Evolutionary conservation across 1,140 invertebrate genomes (phyloP).

Genomic region (Anastrepha ludens): DNA sequence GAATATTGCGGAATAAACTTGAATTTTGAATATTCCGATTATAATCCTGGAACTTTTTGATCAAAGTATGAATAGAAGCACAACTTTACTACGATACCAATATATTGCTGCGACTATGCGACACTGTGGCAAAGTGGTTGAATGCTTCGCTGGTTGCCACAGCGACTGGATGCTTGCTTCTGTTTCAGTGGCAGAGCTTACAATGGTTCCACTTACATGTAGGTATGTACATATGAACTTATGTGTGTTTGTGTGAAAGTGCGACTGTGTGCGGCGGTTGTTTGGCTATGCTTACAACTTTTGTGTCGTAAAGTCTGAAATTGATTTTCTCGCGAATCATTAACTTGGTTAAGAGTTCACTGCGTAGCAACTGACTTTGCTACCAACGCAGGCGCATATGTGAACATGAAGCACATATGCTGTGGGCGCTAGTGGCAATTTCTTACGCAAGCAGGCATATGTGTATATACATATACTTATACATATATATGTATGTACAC

Average conservation of each 20-base stretch:
- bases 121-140: neutral
- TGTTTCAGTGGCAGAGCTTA: too few species aligned
- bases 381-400: neutral
- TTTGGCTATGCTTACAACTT: conserved; percentile 22
- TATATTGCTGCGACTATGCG: neutral
- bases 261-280: neutral
- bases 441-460: neutral
- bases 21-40: too few species aligned
- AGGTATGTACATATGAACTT: neutral
- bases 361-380: neutral
- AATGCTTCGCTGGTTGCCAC: neutral
- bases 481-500: neutral
- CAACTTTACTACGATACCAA: too few species aligned
- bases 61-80: too few species aligned
- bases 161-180: neutral
- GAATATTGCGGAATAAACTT: too few species aligned
- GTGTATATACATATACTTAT: neutral
- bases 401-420: neutral
- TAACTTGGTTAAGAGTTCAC: conserved; percentile 63
- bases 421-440: neutral
- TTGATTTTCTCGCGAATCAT: conserved; percentile 70
- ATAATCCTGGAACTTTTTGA: too few species aligned
- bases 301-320: conserved; percentile 64
- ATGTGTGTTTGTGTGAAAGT: neutral
- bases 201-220: too few species aligned